Base-by-base conservation (phyloP, 2,888 invertebrate species). In the Andrena chrysosceles region DNA sequence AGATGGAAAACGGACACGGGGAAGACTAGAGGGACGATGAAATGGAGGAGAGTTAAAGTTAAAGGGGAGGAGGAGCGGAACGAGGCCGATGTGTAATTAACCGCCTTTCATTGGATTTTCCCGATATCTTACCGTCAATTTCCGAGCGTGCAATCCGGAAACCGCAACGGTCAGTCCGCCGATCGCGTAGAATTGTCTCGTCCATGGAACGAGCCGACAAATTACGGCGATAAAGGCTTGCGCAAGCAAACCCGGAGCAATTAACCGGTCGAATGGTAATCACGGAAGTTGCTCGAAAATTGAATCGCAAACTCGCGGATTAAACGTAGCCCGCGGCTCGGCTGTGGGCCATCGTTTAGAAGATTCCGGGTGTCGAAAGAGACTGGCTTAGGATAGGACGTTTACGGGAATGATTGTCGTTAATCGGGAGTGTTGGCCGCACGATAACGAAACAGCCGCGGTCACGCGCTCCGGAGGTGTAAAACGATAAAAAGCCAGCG, bases 61-160 rank as follows among this genome's bases (percentile, higher is more conserved):
- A 69, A 71, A 72, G 52, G 64, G 52, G 26, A 29, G 68, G 23
- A 54, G n/a, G 26, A 3, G n/a, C 82, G 81, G 82, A 87, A 80
- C 88, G 84, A 80, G 88, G 69, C 84, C 84, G 70, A 52, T 83
- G 81, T 84, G 87, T 90, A 91, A 92, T 92, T 90, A 90, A 91
- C 89, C 87, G 86, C 87, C 88, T 92, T 90, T 91, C 90, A 90
- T 87, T 86, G 84, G 84, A 87, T 90, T 91, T 87, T 87, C 87
- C 84, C 85, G 86, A 89, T 84, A 87, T 87, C 88, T 88, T 87
- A 83, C 69, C 83, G 74, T 86, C 83, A 85, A 85, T 88, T 92
- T 90, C 90, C 90, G 88, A n/a, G 89, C 84, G 88, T 88, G 91
- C 90, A 89, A 73, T 81, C 83, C 85, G 86, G 88, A 81, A 87